These are phyloP conservation scores for Resseliella maxima DNA, from an alignment of 2,888 invertebrate species.

Conservation along the genomic window DNA sequence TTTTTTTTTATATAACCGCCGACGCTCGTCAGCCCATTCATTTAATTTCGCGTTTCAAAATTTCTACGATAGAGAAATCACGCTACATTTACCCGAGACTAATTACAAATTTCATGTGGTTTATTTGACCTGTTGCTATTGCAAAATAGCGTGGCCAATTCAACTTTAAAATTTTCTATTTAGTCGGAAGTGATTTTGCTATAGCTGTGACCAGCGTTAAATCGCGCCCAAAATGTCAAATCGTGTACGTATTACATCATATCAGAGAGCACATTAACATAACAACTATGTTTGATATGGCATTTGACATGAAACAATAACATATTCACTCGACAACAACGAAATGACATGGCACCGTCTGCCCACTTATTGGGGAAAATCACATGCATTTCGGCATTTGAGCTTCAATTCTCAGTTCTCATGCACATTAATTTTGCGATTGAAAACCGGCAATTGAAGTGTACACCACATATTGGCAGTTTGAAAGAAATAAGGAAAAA, in stretches of 20 bases:
- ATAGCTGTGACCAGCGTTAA: neutral
- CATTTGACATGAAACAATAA: conserved; percentile 43
- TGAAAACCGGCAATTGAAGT: conserved; percentile 33
- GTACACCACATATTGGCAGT: neutral
- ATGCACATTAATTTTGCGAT: conserved; percentile 33
- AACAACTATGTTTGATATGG: conserved; percentile 9
- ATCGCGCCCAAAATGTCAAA: neutral
- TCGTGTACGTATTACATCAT: neutral
- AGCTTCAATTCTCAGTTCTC: neutral
- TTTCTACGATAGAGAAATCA: too few species aligned
- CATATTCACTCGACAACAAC: neutral
- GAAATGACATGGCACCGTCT: neutral
- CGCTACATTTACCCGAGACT: neutral
- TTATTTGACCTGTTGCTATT: neutral
- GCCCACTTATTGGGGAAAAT: conserved; percentile 4
- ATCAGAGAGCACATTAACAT: neutral
- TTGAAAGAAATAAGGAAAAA: neutral
- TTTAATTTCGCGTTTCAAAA: too few species aligned
- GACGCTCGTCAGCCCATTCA: neutral
- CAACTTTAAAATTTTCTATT: neutral
- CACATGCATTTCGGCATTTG: neutral
- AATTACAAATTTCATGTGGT: neutral
- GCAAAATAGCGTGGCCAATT: neutral
- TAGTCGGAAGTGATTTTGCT: neutral
- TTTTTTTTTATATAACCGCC: neutral